Conservation (phyloP, 1,140 invertebrate genomes). For the Drosophila repleta region DNA sequence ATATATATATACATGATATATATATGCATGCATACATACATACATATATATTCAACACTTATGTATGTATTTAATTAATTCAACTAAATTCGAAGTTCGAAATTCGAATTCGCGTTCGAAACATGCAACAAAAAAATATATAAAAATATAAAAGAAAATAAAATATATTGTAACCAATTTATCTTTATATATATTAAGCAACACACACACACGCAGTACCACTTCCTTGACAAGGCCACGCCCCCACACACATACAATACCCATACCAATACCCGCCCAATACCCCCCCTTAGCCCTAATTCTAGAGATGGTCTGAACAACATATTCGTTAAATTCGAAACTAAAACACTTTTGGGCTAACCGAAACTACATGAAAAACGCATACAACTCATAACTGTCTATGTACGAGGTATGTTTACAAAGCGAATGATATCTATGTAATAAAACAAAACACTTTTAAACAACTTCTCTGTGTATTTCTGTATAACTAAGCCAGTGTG, state of each 20-base stretch:
- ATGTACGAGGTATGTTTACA: conserved; percentile 40
- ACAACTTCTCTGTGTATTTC: conserved; percentile 19
- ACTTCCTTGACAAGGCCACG: not conserved
- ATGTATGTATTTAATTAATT: conserved; percentile 36
- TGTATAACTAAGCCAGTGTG: too few relatives aligned
- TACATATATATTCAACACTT: conserved; percentile 10
- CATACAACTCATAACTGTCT: conserved; percentile 22
- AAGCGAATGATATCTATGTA: conserved; percentile 56
- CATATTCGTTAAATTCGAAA: conserved; percentile 19
- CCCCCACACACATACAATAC: not conserved
- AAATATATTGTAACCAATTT: conserved; percentile 68
- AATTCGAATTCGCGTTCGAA: conserved; percentile 21
- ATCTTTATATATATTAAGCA: conserved; percentile 62
- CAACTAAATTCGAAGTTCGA: conserved; percentile 12
- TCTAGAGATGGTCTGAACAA: conserved; percentile 43
- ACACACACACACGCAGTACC: conserved; percentile 42
- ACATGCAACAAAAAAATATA: conserved; percentile 42
- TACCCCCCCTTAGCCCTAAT: conserved; percentile 19
- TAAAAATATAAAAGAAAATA: conserved; percentile 3
- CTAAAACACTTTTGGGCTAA: conserved; percentile 23
- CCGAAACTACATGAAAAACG: conserved; percentile 13
- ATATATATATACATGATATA: conserved; percentile 34
- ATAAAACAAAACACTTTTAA: conserved; percentile 55
- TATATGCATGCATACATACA: conserved; percentile 28
- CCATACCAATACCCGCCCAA: not conserved